phyloP scores from a whole-genome alignment of 2,797 vertebrate genomes.

The Lutjanus argentimaculatus region DNA sequence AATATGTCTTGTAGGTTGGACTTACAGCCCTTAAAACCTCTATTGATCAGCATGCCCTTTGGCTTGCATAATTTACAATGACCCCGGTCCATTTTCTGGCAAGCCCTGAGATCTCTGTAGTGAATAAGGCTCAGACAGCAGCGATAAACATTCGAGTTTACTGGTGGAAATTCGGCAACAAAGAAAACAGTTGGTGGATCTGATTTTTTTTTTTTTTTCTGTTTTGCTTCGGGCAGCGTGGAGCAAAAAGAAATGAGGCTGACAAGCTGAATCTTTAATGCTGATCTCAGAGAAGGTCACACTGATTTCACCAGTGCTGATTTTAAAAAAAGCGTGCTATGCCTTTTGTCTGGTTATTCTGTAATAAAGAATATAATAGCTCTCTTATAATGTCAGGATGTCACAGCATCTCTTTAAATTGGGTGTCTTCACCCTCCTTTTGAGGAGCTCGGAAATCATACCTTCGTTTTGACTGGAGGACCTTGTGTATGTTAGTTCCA shows the following conservation, averaged over 20 bases:
- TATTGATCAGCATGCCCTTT: conserved; percentile 72
- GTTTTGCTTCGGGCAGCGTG: neutral
- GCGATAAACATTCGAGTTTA: conserved; percentile 35
- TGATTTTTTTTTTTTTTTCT: neutral
- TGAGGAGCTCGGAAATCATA: neutral
- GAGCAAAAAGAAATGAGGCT: neutral
- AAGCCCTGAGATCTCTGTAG: conserved; percentile 28
- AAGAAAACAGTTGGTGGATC: neutral
- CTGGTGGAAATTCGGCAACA: conserved; percentile 5
- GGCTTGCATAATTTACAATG: conserved; percentile 64
- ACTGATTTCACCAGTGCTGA: neutral
- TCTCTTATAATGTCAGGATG: neutral
- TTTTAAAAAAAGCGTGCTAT: neutral
- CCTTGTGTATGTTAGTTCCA: neutral
- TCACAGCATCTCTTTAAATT: neutral
- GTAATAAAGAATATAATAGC: neutral
- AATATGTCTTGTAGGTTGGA: conserved; percentile 61
- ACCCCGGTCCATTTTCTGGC: conserved; percentile 32
- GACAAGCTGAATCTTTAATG: conserved; percentile 1
- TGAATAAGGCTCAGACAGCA: conserved; percentile 39
- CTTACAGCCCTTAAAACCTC: conserved; percentile 62
- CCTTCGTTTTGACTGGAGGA: neutral
- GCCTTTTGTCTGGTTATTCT: neutral
- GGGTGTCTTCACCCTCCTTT: neutral
- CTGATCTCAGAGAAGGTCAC: neutral